Evolutionary conservation across 2,113 vertebrate genomes (phyloP).

Genomic region (Megatriorchis doriae): DNA sequence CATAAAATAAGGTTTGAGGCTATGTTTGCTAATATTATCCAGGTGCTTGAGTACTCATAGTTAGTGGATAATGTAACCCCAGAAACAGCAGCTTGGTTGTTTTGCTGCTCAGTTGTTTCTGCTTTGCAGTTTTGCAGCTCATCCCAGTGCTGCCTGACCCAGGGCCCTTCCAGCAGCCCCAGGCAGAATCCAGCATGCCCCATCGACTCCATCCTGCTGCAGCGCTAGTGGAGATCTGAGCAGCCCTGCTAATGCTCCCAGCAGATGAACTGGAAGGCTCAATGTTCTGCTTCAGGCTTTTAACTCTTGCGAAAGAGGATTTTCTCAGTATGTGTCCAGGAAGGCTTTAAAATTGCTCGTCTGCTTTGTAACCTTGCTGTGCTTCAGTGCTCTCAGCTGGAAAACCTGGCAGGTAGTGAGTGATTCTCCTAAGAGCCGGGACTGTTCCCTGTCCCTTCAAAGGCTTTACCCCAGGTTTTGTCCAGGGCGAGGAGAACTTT

Average conservation of each 20-base stretch:
- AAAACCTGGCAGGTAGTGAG: not conserved
- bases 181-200: not conserved
- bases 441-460: not conserved
- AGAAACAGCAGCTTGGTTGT: accelerated
- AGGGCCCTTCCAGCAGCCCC: not conserved
- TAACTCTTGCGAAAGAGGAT: not conserved
- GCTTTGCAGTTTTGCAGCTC: not conserved
- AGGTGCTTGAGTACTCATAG: not conserved
- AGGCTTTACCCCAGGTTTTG: not conserved
- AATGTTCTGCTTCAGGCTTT: not conserved
- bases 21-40: not conserved
- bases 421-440: not conserved
- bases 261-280: not conserved
- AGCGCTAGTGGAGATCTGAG: not conserved
- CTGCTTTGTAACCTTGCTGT: not conserved
- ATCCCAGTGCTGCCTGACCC: not conserved
- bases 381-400: not conserved
- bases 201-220: not conserved
- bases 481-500: not conserved
- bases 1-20: not conserved
- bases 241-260: not conserved
- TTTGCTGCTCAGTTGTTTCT: not conserved
- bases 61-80: not conserved
- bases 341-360: not conserved
- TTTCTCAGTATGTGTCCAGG: not conserved